Conservation (phyloP, 2,797 vertebrate species). For the Ctenopoma kingsleyae region DNA sequence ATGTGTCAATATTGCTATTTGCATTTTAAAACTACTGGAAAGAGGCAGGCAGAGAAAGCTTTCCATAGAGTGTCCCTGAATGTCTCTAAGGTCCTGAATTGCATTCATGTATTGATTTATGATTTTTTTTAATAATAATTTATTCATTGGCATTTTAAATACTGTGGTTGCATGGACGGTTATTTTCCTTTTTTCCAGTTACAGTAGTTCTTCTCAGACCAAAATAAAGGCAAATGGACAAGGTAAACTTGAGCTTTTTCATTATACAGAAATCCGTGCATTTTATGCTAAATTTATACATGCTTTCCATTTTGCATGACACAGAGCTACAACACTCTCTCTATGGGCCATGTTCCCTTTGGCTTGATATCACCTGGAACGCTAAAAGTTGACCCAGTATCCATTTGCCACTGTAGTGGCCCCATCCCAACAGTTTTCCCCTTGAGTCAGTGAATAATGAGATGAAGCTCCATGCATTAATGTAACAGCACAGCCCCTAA, state of each 20-base stretch:
- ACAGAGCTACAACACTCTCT: constrained; percentile 51
- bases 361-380: constrained; percentile 76
- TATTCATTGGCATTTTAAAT: constrained; percentile 11
- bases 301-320: constrained; percentile 54
- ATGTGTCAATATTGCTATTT: constrained; percentile 28
- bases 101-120: constrained; percentile 37
- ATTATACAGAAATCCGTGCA: constrained; percentile 50
- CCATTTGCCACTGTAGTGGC: constrained; percentile 71
- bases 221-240: constrained; percentile 20
- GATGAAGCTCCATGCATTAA: constrained; percentile 81
- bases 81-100: constrained; percentile 24
- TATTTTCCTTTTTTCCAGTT: neutral
- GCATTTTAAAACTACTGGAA: constrained; percentile 20
- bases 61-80: constrained; percentile 41
- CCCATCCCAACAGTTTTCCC: constrained; percentile 69
- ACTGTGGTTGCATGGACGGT: neutral
- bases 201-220: constrained; percentile 1
- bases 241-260: constrained; percentile 39
- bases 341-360: constrained; percentile 68
- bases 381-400: constrained; percentile 77
- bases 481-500: constrained; percentile 79
- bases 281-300: constrained; percentile 66
- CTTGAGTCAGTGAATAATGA: constrained; percentile 85
- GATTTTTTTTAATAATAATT: constrained; percentile 21
- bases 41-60: constrained; percentile 2